Base-by-base conservation (phyloP, 2,797 vertebrate species). In the Phylloscopus collybita region DNA sequence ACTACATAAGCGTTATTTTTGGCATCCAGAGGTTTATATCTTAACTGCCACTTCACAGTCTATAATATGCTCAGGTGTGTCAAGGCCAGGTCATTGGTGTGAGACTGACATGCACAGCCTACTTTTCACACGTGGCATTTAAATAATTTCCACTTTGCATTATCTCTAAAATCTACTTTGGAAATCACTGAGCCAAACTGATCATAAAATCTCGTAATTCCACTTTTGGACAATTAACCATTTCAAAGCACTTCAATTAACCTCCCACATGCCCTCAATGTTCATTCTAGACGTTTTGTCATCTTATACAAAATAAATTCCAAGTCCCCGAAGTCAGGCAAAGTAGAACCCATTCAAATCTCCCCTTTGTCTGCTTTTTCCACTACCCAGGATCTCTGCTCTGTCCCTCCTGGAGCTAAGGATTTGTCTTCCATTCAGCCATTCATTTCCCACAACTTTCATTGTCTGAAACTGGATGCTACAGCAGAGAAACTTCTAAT, bases 401-500 rank as follows among this genome's bases (percentile, higher is more conserved):
- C 67, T 54, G 30, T 36, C 34, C 10, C 60, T 92, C 56, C 67
- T 36, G n/a, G 53, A 76, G 36, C 47, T 82, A 65, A 62, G 40
- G 56, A 82, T 81, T 79, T 81, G n/a, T 61, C 25, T 92, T 80
- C 56, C 42, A 66, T 70, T 92, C 83, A 81, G 29, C 10, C 62
- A 70, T 7, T 29, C 79, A 73, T 45, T 86, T 90, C 50, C 38
- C 42, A 93, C 66, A 86, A 60, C 51, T 91, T 92, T 66, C 66
- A 51, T 4, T 75, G 56, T 59, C 51, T 80, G 80, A 56, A 86
- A 90, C 38, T 74, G 73, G 80, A 73, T 7, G 11, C 34, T 75
- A 61, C 23, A 67, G 60, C 27, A 88, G 40, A 80, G 64, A 90
- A 90, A 59, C 20, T 90, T 87, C 78, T 84, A 79, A 94, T 90